Evolutionary conservation across 2,888 invertebrate genomes (phyloP), one percentile per base, ranked within the genome.

Genomic region (Priocnemis perturbator): DNA sequence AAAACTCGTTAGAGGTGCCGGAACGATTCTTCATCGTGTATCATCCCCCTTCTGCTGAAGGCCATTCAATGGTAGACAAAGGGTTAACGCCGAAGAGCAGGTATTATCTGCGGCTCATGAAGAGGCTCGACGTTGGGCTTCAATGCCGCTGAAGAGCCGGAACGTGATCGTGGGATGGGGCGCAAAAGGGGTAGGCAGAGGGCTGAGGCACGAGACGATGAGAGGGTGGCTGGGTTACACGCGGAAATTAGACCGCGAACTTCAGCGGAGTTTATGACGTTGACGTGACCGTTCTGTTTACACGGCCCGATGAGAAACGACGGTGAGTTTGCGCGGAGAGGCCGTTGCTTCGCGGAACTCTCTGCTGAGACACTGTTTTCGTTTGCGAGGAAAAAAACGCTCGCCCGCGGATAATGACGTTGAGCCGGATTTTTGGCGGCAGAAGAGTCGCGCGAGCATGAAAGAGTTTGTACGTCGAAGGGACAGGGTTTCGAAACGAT

Each of bases 221-320:
- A 53, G 53, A 30, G 67, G 63, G 67, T 44, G 56, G 52, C 55
- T 60, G 60, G 69, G 72, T 68, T 69, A 69, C 71, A 69, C 66
- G 77, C 80, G 82, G 83, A 83, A 84, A 85, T 85, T 85, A 83
- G 81, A 85, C 77, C 82, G 76, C 78, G 71, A 81, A 79, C 73
- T 83, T 82, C 69, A 72, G 71, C 74, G 67, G 60, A 78, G 82
- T 83, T 82, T 83, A 83, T 79, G 83, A 81, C 75, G 77, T 80
- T 80, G 79, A 75, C 81, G 81, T 81, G 83, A 80, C 74, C 73
- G 77, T 83, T 83, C 81, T 84, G 81, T 85, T 85, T 83, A 77
- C 78, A 79, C 74, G 75, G 58, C 60, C 60, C 30, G 44, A 44
- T 15, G 45, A 58, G 21, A 21, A 37, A n/a, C 37, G 45, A 17